Base-by-base conservation (phyloP, 1,140 invertebrate genomes). In the Drosophila sechellia region DNA sequence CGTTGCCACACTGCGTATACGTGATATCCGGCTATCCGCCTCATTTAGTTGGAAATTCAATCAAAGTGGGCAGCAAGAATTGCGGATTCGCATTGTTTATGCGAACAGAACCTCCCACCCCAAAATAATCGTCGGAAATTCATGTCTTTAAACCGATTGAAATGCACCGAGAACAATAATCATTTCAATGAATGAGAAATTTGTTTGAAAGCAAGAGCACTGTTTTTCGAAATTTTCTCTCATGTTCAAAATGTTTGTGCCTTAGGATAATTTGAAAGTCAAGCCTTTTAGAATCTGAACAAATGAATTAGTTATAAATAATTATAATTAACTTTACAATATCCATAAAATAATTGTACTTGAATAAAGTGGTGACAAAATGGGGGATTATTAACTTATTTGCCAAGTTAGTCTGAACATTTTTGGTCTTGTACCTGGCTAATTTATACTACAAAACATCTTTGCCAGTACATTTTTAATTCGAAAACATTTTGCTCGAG, bases 1-100 rank as follows among this genome's bases (percentile, higher is more conserved):
- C 17, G 17, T 48, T 49, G 15, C n/a, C 49, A 56, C 63, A 69
- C 34, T 56, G 66, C 63, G 66, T 70, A 69, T 70, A 70, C 66
- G 66, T 56, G 66, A 55, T 57, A 70, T 70, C 65, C 66, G 66
- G 49, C 20, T 37, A 42, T 42, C 8, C n/a, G 58, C 58, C 31
- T n/a, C n/a, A 45, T 20, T 68, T 52, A 15, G 22, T 65, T 65
- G 59, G 20, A 68, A 65, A 65, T 68, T 45, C 64, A 64, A 68
- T 68, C 45, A 56, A 39, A 25, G 20, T 40, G 40, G 31, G 15
- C 27, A 34, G 27, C 15, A 17, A 34, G n/a, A 34, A 31, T 50
- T 31, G 27, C 27, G n/a, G 15, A 55, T 22, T 69, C 43, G 34
- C 37, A 55, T 55, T 46, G 49, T 39, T 55, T 70, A 54, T 40